A percentile compares a stretch with the other conserved stretches of the same genome.
Evolutionary conservation across 2,113 vertebrate species (phyloP).

Genomic region (Saguinus midas): DNA sequence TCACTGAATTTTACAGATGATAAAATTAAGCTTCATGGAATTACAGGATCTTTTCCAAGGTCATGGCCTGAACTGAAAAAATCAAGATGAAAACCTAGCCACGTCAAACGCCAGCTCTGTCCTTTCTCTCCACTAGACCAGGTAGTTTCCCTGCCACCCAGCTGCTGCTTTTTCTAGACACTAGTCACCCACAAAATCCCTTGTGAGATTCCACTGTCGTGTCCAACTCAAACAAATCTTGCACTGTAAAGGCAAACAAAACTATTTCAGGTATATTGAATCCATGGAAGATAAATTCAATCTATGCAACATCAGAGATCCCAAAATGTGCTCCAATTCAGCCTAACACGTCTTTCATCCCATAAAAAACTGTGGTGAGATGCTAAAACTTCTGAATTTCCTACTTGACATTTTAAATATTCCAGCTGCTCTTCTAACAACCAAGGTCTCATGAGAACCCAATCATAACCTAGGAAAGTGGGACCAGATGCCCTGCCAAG

Average conservation of each 20-base stretch:
- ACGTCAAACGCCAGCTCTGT: not conserved
- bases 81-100: not conserved
- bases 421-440: slow-evolving; percentile 53
- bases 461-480: slow-evolving; percentile 68
- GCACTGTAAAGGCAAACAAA: not conserved
- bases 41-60: slow-evolving; percentile 1
- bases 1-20: not conserved
- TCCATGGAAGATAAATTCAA: not conserved
- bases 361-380: not conserved
- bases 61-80: not conserved
- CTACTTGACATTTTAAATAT: slow-evolving; percentile 54
- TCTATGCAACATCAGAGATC: not conserved
- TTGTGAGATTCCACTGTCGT: not conserved
- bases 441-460: slow-evolving; percentile 30
- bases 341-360: not conserved
- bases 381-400: slow-evolving; percentile 35
- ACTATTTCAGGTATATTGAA: not conserved
- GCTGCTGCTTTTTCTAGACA: not conserved
- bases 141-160: not conserved
- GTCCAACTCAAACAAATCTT: not conserved
- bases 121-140: not conserved
- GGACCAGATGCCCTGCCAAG: slow-evolving; percentile 74
- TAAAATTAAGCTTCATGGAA: not conserved
- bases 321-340: not conserved
- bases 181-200: not conserved